phyloP scores from a whole-genome alignment of 2,797 vertebrate genomes.

The Cetoscarus ocellatus region DNA sequence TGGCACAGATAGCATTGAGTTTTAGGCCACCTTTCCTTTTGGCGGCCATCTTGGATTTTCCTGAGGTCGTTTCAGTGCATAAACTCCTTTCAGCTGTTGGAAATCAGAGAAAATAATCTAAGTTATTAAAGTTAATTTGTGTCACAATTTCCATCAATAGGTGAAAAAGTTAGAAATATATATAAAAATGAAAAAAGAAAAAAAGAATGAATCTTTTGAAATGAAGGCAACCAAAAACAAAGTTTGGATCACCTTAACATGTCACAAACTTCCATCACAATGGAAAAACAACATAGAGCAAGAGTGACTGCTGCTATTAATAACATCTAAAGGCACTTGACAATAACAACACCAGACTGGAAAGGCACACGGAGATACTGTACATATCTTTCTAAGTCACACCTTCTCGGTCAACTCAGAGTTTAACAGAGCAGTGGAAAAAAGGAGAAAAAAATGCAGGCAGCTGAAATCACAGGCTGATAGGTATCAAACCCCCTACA shows the following conservation, averaged over 20 bases:
- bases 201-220: too few relatives aligned
- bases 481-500: constrained; percentile 84
- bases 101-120: constrained; percentile 33
- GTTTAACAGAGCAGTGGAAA: constrained; percentile 49
- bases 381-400: constrained; percentile 77
- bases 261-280: constrained; percentile 46
- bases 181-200: too few relatives aligned
- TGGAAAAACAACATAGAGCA: constrained; percentile 64
- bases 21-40: constrained; percentile 99
- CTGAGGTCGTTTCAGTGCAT: constrained; percentile 97
- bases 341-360: constrained; percentile 69
- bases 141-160: too few relatives aligned
- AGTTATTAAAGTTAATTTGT: background rate
- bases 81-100: constrained; percentile 96
- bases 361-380: constrained; percentile 71
- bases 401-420: constrained; percentile 72
- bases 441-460: constrained; percentile 50
- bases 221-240: background rate
- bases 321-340: constrained; percentile 74
- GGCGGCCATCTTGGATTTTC: constrained; percentile 98
- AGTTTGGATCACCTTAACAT: constrained; percentile 29
- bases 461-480: constrained; percentile 78
- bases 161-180: too few relatives aligned
- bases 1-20: constrained; percentile 99
- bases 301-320: constrained; percentile 72